Evolutionary conservation across 2,113 vertebrate genomes (phyloP).

Genomic region (Meriones unguiculatus): DNA sequence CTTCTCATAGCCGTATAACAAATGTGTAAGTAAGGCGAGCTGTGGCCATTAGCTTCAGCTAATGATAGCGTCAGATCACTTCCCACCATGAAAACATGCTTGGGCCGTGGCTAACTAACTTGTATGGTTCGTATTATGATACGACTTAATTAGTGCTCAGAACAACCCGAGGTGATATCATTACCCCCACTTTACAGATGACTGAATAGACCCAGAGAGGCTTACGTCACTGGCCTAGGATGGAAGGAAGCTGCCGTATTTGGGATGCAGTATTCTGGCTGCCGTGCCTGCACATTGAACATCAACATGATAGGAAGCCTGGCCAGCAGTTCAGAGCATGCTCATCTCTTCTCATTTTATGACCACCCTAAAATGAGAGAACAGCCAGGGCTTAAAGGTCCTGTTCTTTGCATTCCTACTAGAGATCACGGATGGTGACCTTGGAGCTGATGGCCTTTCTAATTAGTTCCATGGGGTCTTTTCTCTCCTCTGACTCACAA

Average conservation of each 20-base stretch:
- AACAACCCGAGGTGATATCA: neutral
- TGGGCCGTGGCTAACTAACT: neutral
- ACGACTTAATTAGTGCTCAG: conserved; percentile 21
- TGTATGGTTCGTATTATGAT: neutral
- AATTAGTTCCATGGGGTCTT: neutral
- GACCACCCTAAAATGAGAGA: neutral
- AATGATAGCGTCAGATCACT: neutral
- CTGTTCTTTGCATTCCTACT: neutral
- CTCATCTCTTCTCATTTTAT: neutral
- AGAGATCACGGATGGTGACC: neutral
- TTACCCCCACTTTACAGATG: neutral
- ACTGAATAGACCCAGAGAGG: neutral
- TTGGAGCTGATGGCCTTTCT: neutral
- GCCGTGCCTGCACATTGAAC: neutral
- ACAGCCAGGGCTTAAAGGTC: neutral
- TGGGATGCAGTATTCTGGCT: neutral
- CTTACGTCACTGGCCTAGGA: neutral
- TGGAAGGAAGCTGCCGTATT: neutral
- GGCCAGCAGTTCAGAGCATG: neutral
- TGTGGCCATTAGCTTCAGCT: neutral
- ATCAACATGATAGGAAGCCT: neutral
- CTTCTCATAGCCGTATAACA: neutral
- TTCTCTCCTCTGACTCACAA: neutral
- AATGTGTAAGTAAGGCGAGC: neutral
- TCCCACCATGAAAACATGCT: neutral